Base-by-base conservation (phyloP, 2,797 vertebrate genomes). In the Lerista edwardsae region DNA sequence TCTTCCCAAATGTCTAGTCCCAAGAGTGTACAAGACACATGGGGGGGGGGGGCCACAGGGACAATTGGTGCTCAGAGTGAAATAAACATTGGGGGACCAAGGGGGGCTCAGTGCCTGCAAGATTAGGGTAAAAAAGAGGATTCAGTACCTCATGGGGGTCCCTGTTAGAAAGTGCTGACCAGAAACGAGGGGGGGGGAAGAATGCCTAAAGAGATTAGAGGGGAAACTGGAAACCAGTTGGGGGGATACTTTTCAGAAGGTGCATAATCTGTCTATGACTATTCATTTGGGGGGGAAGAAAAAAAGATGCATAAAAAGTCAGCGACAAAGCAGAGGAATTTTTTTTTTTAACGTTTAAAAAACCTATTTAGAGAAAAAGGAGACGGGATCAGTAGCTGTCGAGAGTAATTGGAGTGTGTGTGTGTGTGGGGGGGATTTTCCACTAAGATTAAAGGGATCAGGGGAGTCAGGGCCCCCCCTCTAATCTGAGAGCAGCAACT, bases 21-120 rank as follows among this genome's bases (percentile, higher is more conserved):
- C 47, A 85, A 85, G 88, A 91, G 87, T 85, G 76, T 14, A 88
- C 80, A 84, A 55, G 85, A 85, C 91, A 89, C 47, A 76, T 64
- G 85, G 87, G 86, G 78, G 51, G 85, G 76, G 82, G 1, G 2
- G 34, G 51, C 3, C 84, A 2, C 1, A 64, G 21, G 25, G 41
- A 44, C 67, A 68, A 72, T 72, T 14, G 2, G n/a, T n/a, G 79
- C 68, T 75, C 69, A 25, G 61, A 0, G 1, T 21, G 15, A 69
- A 82, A 87, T 79, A 90, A 93, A 88, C 34, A 47, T 31, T 14
- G 47, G 65, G 19, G 21, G 31, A 59, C 41, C 27, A 67, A 29
- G 6, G 25, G 39, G 4, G 23, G 61, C 47, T 72, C 84, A 31
- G 29, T 77, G 31, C 59, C 61, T 69, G 11, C 75, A 83, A 79